Evolutionary conservation across 2,113 vertebrate species (phyloP), one percentile per base, ranked within the genome.

Genomic region (Limanda limanda): DNA sequence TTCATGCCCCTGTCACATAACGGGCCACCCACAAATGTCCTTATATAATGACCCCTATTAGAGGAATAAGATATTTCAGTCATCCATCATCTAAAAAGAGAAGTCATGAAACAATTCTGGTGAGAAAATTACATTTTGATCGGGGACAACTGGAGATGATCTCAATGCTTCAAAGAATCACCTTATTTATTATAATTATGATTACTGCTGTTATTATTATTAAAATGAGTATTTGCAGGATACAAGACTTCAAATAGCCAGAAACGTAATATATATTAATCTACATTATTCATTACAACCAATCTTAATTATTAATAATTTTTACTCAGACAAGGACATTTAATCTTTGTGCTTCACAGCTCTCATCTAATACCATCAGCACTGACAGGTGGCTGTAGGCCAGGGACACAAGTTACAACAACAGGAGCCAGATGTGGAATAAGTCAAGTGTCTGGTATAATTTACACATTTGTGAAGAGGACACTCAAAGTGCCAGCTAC

Each of bases 1-100:
- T 64, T 21, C 56, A 78, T 57, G 24, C 14, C 18, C 18, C 27
- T 82, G 68, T 67, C 27, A 68, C 71, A 77, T 37, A 27, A 4
- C 56, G 47, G 14, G 45, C 62, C 40, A 2, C 24, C 48, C 13
- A 70, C 45, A 45, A 57, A 56, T 21, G 14, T 12, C 52, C 24
- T 68, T 15, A 74, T 27, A 57, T 68, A 68, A 78, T 60, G 15
- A 70, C 60, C 63, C 35, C 35, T 25, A 42, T 24, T 57, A 35
- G 15, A 74, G 27, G 74, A 68, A 58, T 24, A 17, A 24, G 24
- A 66, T 31, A 67, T 65, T 59, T 72, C 0, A 59, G 11, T 68
- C 35, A 63, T 0, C 3, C 3, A 13, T 45, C 1, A 0, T 63
- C 11, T 57, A 1, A 17, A 17, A 25, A 54, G 4, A 52, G 12